A percentile compares a stretch with the other conserved stretches of the same genome.
phyloP scores from a whole-genome alignment of 2,888 invertebrate genomes.

The Oxyteleia sp. region DNA sequence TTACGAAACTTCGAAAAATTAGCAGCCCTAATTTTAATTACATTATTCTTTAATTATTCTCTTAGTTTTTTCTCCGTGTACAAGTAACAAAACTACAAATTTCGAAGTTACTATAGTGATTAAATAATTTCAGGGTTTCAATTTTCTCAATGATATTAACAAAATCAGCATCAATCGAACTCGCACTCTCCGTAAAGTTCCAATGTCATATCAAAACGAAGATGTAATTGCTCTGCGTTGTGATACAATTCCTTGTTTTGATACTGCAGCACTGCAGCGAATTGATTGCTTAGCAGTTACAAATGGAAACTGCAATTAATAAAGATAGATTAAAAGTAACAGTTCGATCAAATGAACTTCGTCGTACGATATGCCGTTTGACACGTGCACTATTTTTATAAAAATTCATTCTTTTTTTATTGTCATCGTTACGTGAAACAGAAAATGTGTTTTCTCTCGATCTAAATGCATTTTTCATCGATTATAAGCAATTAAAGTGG shows the following conservation, averaged over 20 bases:
- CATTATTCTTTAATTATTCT: no score
- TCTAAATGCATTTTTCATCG: not conserved
- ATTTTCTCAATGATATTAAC: slow-evolving; percentile 6
- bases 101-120: no score
- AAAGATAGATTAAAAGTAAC: slow-evolving; percentile 13
- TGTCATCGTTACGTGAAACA: not conserved
- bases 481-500: not conserved
- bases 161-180: not conserved
- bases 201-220: slow-evolving; percentile 23
- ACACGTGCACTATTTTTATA: slow-evolving; percentile 25
- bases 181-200: not conserved
- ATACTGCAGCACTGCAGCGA: slow-evolving; percentile 32
- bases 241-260: slow-evolving; percentile 30
- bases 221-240: slow-evolving; percentile 29
- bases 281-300: slow-evolving; percentile 28
- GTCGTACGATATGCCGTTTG: not conserved
- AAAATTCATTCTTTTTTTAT: not conserved
- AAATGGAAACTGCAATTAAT: slow-evolving; percentile 10
- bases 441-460: not conserved
- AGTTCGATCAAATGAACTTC: slow-evolving; percentile 13
- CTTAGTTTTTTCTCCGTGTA: no score
- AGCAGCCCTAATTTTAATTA: no score
- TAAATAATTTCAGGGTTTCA: no score
- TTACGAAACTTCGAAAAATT: no score
- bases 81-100: no score